phyloP scores from a whole-genome alignment of 2,797 vertebrate species.

The Premnoplex brunnescens region DNA sequence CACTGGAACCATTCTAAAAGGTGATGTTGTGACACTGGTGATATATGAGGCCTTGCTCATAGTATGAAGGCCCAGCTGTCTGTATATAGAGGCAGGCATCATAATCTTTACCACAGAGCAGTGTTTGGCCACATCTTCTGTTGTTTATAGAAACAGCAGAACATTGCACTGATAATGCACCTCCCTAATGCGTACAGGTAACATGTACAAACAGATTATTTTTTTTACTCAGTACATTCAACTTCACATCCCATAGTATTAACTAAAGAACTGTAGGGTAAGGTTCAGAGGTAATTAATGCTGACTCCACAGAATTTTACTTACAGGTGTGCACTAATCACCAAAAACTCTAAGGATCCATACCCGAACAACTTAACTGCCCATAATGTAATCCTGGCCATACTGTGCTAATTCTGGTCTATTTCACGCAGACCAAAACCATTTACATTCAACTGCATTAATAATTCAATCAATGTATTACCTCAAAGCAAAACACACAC shows the following conservation, averaged over 20 bases:
- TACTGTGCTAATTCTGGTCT: neutral
- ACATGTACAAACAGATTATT: rapidly evolving
- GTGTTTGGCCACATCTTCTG: neutral
- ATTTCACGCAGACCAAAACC: neutral
- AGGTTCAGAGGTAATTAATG: neutral
- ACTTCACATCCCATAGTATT: neutral
- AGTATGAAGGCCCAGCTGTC: neutral
- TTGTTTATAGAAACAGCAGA: neutral
- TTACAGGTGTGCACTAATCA: neutral
- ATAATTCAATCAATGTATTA: neutral
- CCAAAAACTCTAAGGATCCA: neutral
- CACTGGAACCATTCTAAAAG: neutral
- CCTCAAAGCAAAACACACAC: neutral
- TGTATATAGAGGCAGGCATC: neutral
- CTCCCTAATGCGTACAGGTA: neutral
- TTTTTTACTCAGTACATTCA: neutral
- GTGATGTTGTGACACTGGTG: neutral
- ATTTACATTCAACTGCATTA: neutral
- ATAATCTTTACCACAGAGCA: neutral
- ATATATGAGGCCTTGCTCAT: neutral
- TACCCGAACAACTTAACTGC: neutral
- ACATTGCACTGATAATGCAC: neutral
- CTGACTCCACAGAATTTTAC: neutral
- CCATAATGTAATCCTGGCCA: neutral
- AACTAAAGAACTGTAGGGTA: neutral